Evolutionary conservation across 2,113 vertebrate species (phyloP).

Genomic region (Prinia subflava): DNA sequence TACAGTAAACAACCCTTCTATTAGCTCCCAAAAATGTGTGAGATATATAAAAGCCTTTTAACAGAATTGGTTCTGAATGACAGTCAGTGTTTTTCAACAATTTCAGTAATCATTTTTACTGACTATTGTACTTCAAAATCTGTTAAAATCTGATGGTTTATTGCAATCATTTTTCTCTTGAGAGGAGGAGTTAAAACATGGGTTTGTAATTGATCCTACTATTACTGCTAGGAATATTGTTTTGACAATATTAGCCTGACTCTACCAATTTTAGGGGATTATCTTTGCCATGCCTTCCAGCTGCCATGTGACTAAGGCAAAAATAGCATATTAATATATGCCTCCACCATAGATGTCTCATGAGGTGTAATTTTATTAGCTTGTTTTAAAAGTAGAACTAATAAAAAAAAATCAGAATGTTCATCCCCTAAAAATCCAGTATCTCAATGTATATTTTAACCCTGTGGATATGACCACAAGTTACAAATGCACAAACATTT

Average conservation of each 20-base stretch:
- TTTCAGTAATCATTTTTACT: slow-evolving; percentile 54
- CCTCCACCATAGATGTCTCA: not conserved
- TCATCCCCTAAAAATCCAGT: not conserved
- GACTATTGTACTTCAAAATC: slow-evolving; percentile 21
- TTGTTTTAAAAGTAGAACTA: not conserved
- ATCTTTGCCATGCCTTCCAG: not conserved
- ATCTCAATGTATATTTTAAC: not conserved
- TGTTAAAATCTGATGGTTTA: slow-evolving; percentile 31
- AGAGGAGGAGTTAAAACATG: not conserved
- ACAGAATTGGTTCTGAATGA: slow-evolving; percentile 46
- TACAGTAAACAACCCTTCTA: slow-evolving; percentile 43
- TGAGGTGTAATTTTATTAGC: not conserved
- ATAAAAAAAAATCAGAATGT: not conserved
- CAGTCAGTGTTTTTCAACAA: slow-evolving; percentile 43
- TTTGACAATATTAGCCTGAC: not conserved
- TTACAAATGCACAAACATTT: not conserved
- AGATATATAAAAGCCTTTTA: slow-evolving; percentile 60
- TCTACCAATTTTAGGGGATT: not conserved
- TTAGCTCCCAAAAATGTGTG: slow-evolving; percentile 27
- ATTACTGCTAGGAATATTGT: not conserved
- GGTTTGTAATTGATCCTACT: not conserved
- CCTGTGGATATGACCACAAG: not conserved
- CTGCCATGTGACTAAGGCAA: not conserved
- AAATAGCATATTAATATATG: not conserved
- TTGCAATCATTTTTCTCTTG: slow-evolving; percentile 7